Evolutionary conservation across 1,140 invertebrate genomes (phyloP), one percentile per base, ranked within the genome.

Genomic region (Plectrocnemia conspersa): DNA sequence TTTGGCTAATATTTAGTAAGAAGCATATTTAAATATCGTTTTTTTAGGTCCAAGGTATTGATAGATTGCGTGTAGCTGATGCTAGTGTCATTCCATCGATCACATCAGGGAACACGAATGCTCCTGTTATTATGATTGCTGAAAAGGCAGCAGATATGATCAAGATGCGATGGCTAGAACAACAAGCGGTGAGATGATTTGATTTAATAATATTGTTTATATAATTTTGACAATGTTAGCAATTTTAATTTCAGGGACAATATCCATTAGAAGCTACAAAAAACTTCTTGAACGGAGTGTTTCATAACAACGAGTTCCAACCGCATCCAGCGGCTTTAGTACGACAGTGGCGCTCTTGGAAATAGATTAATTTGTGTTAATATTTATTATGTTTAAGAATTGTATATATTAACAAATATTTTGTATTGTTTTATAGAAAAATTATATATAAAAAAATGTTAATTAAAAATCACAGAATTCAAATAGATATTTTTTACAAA

Each of bases 41-140:
- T 44, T 16, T 77, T 0, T 65, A 76, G 69, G 84, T 89, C 1
- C 76, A 84, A 62, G 87, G 87, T 0, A 71, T 89, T 2, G 76
- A 79, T 29, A 76, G 82, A 5, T 73, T 90, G 3, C 72, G 88
- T 19, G 83, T 91, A 9, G 83, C 84, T 1, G 88, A 91, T 65
- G 86, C 85, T 0, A 89, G 86, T 16, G 75, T 89, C n/a, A 88
- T 90, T 82, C 88, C 88, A 0, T 65, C 67, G 1, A 80, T 88
- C 1, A 79, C 81, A 1, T 85, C 83, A 1, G 88, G 88, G 5
- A 91, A 91, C 65, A 89, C 88, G 1, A 87, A 89, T 64, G 87
- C 88, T 3, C 85, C 89, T 0, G 75, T 79, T 15, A 84, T 91
- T 24, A 91, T 93, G 88, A 86, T 93, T 27, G 89, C 82, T 0